Base-by-base conservation (phyloP, 2,113 vertebrate species). In the Gallinago media region DNA sequence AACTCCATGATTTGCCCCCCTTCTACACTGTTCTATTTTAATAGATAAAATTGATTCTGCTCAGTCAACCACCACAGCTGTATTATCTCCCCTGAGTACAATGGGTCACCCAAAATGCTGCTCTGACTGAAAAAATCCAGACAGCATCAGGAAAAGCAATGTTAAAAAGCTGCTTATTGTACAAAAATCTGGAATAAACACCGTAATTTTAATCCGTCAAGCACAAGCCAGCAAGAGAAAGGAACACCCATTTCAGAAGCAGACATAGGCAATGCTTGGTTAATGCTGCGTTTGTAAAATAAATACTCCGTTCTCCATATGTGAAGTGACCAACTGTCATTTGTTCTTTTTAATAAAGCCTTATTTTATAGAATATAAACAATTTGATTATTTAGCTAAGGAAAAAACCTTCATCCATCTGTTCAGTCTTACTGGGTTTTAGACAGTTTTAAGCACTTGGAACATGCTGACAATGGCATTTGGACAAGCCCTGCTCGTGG, bases 121-220 rank as follows among this genome's bases (percentile, higher is more conserved):
- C 66, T 68, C 40, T 36, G 7, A 58, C 32, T 27, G 66, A 54
- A 75, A 42, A 83, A 62, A 68, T 5, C 34, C 58, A 82, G 72
- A 29, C 47, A 49, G 34, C 83, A 89, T 15, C n/a, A 65, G 68
- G 56, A 68, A 83, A 72, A 75, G 50, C 40, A 58, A 40, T 1
- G 0, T 27, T 56, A 27, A 72, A 93, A 92, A 78, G 76, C 68
- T 73, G 70, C 74, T 94, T 91, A 83, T 63, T 68, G 29, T 50
- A 77, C 12, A 63, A 72, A 93, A 89, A 87, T 27, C 26, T 89
- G 85, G 65, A 95, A 86, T 56, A 80, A 77, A 81, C 55, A 68
- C 40, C 17, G 4, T 55, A 27, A 82, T 67, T 85, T 74, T 71
- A 96, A 92, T 78, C 83, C 83, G 65, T 40, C 9, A 16, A 78